phyloP scores from a whole-genome alignment of 2,888 invertebrate species.

The Ormyrus rosae region DNA sequence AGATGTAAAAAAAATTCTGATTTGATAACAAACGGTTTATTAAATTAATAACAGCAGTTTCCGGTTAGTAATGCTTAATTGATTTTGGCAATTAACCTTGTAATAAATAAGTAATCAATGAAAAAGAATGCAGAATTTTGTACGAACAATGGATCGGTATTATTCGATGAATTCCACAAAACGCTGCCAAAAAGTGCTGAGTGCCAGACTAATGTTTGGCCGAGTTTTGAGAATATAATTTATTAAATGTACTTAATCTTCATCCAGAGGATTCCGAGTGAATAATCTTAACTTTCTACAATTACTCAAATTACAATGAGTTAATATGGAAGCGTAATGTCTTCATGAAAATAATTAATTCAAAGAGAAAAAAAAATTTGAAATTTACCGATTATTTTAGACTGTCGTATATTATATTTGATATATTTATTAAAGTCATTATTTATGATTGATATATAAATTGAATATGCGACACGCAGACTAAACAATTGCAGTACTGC shows the following conservation, averaged over 20 bases:
- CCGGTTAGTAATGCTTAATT: not conserved
- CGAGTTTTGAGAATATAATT: constrained; percentile 38
- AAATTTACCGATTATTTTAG: no score
- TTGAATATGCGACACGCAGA: no score
- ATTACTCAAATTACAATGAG: constrained; percentile 31
- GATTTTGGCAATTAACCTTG: not conserved
- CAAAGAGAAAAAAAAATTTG: no score
- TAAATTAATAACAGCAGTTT: not conserved
- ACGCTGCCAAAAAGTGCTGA: constrained; percentile 38
- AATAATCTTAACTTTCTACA: constrained; percentile 31
- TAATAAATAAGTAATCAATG: constrained; percentile 5
- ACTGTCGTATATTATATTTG: no score
- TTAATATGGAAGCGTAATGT: not conserved
- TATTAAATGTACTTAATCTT: constrained; percentile 34
- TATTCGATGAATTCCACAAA: constrained; percentile 29
- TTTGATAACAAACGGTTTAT: not conserved
- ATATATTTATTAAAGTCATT: no score
- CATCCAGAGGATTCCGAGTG: constrained; percentile 18
- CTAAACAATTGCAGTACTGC: no score
- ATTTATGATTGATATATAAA: no score
- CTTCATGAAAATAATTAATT: no score
- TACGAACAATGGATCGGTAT: constrained; percentile 23
- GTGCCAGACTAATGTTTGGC: constrained; percentile 47
- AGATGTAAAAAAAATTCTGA: not conserved
- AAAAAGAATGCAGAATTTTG: not conserved